phyloP scores from a whole-genome alignment of 2,797 vertebrate species.

The Coregonus sp. region DNA sequence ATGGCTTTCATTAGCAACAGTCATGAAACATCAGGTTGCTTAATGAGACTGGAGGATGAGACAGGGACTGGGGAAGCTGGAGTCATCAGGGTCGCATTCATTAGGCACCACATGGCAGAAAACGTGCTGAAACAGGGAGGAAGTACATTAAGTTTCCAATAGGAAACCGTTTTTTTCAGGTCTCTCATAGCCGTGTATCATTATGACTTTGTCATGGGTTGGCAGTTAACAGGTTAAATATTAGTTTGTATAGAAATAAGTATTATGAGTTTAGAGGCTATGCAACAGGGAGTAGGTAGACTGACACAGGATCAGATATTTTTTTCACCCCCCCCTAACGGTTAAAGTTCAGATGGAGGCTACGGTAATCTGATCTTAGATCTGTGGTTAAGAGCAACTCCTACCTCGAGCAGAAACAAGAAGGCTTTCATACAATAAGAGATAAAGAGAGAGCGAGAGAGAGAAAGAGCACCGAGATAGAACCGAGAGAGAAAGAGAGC shows the following conservation, averaged over 20 bases:
- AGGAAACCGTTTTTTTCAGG: not conserved
- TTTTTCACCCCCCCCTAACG: constrained; percentile 7
- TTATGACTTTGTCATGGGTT: not conserved
- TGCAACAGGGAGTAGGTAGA: constrained; percentile 35
- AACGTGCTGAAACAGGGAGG: not conserved
- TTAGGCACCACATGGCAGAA: not conserved
- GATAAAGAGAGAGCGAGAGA: not conserved
- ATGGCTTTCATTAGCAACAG: constrained; percentile 6
- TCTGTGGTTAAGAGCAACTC: constrained; percentile 9
- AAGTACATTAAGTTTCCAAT: not conserved
- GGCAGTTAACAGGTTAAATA: constrained; percentile 18
- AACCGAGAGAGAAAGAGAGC: not conserved
- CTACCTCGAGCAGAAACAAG: not conserved
- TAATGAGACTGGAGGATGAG: constrained; percentile 1
- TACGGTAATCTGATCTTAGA: constrained; percentile 11
- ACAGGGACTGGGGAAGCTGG: not conserved
- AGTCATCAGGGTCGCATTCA: not conserved
- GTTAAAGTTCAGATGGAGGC: constrained; percentile 11
- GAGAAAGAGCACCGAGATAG: not conserved
- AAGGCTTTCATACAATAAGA: not conserved
- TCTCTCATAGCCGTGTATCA: not conserved
- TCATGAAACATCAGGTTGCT: constrained; percentile 2
- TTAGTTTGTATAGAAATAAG: not conserved
- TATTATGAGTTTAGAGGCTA: not conserved
- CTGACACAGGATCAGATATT: constrained; percentile 19